Conservation (phyloP, 2,888 invertebrate species). For the Epinotia demarniana region DNA sequence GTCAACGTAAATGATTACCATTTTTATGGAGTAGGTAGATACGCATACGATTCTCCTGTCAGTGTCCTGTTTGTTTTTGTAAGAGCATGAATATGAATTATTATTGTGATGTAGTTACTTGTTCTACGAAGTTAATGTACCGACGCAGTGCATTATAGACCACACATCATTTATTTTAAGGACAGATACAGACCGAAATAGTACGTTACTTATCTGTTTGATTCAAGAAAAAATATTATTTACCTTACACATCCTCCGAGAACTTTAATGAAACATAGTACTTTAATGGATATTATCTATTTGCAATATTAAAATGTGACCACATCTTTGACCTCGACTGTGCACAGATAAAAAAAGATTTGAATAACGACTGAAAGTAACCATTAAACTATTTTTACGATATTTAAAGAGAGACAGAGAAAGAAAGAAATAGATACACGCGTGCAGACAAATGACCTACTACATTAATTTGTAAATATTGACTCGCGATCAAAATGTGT, state of each 20-base stretch:
- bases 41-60: constrained; percentile 43
- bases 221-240: too few species aligned
- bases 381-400: too few species aligned
- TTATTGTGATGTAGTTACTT: constrained; percentile 8
- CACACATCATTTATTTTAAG: not conserved
- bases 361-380: too few species aligned
- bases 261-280: too few species aligned
- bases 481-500: constrained; percentile 51
- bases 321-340: too few species aligned
- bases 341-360: too few species aligned
- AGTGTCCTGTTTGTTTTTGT: constrained; percentile 37
- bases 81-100: constrained; percentile 28
- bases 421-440: not conserved
- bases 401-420: not conserved
- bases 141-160: not conserved
- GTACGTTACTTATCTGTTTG: not conserved
- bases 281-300: too few species aligned
- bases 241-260: too few species aligned
- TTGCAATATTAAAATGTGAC: too few species aligned
- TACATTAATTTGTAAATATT: constrained; percentile 49
- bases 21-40: constrained; percentile 41
- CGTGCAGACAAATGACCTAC: constrained; percentile 14
- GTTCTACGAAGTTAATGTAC: constrained; percentile 1
- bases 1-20: constrained; percentile 53
- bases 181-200: not conserved